A percentile compares a stretch with the other conserved stretches of the same genome.
Evolutionary conservation across 2,113 vertebrate genomes (phyloP).

Genomic region (Nesogale talazaci): DNA sequence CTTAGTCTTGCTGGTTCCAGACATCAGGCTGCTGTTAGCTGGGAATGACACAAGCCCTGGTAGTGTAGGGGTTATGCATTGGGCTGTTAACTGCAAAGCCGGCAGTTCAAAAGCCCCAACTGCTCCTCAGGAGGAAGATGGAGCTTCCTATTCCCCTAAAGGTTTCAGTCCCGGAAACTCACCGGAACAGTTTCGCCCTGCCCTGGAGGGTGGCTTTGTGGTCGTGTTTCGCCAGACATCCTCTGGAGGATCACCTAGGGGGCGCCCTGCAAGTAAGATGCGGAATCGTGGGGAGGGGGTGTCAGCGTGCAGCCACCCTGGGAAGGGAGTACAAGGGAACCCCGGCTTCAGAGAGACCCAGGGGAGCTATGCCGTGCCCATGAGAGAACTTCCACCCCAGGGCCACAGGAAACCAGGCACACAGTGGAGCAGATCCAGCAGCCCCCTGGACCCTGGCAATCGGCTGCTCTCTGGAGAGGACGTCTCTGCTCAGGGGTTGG

Average conservation of each 20-base stretch:
- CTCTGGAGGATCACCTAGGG: too few relatives aligned
- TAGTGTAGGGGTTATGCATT: too few relatives aligned
- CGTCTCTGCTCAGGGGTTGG: rapidly evolving
- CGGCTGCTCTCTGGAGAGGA: rapidly evolving
- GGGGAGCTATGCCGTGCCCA: rapidly evolving
- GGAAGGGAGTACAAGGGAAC: background rate
- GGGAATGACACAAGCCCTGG: background rate
- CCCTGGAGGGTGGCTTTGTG: too few relatives aligned
- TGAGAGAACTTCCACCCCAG: background rate
- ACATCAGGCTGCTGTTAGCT: rapidly evolving
- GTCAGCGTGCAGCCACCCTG: background rate
- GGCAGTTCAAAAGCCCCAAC: too few relatives aligned
- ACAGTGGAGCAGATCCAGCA: background rate
- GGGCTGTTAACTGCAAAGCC: too few relatives aligned
- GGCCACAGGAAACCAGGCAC: rapidly evolving
- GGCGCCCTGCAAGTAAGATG: background rate
- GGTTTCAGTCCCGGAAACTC: too few relatives aligned
- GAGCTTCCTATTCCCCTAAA: too few relatives aligned
- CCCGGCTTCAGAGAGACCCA: background rate
- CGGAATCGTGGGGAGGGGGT: background rate
- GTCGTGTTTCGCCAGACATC: background rate
- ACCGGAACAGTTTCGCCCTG: too few relatives aligned
- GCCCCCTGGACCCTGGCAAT: too few relatives aligned
- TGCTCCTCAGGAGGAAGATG: too few relatives aligned
- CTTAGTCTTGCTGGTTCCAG: background rate